A percentile compares a stretch with the other conserved stretches of the same genome.
Evolutionary conservation across 2,888 invertebrate species (phyloP).

Genomic region (Rhyacophila evoluta): DNA sequence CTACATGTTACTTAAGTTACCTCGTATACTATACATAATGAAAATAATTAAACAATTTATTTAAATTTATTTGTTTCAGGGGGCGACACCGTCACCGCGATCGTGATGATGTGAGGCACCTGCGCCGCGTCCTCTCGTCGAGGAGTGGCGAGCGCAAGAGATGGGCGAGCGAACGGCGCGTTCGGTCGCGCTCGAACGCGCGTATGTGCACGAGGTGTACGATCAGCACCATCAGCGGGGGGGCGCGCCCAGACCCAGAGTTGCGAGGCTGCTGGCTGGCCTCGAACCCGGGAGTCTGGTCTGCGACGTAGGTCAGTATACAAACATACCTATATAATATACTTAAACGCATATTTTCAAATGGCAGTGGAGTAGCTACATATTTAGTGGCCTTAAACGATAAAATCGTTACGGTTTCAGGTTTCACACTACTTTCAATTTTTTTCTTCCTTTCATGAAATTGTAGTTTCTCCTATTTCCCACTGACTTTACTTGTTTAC

Average conservation of each 20-base stretch:
- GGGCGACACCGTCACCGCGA: background rate
- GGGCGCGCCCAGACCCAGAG: slow-evolving; percentile 77
- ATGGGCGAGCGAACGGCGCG: slow-evolving; percentile 75
- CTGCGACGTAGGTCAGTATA: slow-evolving; percentile 88
- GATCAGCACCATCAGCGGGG: slow-evolving; percentile 75
- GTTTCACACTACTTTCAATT: too few relatives aligned
- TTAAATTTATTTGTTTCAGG: slow-evolving; percentile 3
- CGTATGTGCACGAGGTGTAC: slow-evolving; percentile 96
- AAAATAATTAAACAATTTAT: too few relatives aligned
- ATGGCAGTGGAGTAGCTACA: too few relatives aligned
- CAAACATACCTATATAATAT: background rate
- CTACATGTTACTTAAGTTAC: too few relatives aligned
- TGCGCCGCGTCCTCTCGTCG: slow-evolving; percentile 25
- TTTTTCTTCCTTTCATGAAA: too few relatives aligned
- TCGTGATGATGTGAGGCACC: slow-evolving; percentile 13
- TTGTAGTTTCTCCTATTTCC: too few relatives aligned
- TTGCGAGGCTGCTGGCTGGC: slow-evolving; percentile 85
- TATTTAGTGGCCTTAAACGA: too few relatives aligned
- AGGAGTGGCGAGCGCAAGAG: slow-evolving; percentile 26
- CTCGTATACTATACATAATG: too few relatives aligned
- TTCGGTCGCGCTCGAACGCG: slow-evolving; percentile 85
- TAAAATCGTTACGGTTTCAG: too few relatives aligned
- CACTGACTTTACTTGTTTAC: too few relatives aligned
- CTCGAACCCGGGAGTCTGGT: slow-evolving; percentile 93
- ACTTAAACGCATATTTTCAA: too few relatives aligned